Base-by-base conservation (phyloP, 2,113 vertebrate genomes). In the Saimiri boliviensis region DNA sequence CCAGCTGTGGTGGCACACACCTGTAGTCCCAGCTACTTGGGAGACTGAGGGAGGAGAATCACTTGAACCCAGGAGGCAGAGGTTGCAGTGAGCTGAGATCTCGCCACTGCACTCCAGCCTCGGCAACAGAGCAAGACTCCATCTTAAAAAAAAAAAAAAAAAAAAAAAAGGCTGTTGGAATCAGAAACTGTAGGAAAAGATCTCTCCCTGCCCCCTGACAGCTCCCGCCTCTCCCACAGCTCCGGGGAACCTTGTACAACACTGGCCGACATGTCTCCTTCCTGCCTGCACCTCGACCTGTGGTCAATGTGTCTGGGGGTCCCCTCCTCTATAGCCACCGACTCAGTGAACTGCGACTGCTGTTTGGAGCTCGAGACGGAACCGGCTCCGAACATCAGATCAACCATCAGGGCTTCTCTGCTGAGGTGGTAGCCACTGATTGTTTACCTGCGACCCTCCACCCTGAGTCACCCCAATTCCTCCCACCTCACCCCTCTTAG, bases 221-320 rank as follows among this genome's bases (percentile, higher is more conserved):
- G 5, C 30, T 76, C 86, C 13, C 32, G 17, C 74, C 81, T 98
- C 52, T 86, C 82, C 49, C 60, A 74, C 87, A 98, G 98, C 96
- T 98, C 88, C 98, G 97, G 47, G 98, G 98, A 32, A 98, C 98
- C 20, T 95, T 98, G 88, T 98, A 98, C 96, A 98, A 98, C 92
- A 98, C 98, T 0, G 98, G 98, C 9, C 97, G 98, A 27, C 98
- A 98, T 0, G 98, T 98, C 40, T 98, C 98, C 52, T 98, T 98
- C 47, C 97, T 98, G 13, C 98, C 98, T 82, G 98, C 98, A 5
- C 94, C 98, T 14, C 97, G 98, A 63, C 98, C 98, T 0, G 97
- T 98, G 97, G 98, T 98, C 63, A 98, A 98, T 9, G 98, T 98
- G 68, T 98, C 98, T 35, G 98, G 98, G n/a, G 98, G 98, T 2